Percentiles rank a stretch among this genome's conserved stretches.
Evolutionary conservation across 2,888 invertebrate species (phyloP).

Genomic region (Epinotia brunnichana): DNA sequence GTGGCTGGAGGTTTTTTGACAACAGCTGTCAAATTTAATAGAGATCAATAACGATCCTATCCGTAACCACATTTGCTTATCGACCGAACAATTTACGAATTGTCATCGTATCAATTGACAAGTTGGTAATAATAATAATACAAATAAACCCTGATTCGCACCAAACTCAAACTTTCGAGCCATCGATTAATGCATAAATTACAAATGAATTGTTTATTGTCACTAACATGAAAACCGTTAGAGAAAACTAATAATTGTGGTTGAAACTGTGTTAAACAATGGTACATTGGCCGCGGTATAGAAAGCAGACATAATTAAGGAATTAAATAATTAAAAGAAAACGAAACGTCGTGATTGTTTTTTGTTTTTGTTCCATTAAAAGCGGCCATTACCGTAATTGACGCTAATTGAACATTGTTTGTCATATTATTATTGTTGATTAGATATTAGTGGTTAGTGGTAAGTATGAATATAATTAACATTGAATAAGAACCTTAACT

Average conservation of each 20-base stretch:
- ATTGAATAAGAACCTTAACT: neutral
- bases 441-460: neutral
- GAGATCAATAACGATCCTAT: too few species aligned
- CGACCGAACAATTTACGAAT: too few species aligned
- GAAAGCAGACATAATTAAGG: slow-evolving; percentile 36
- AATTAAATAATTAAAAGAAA: slow-evolving; percentile 39
- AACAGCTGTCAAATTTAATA: too few species aligned
- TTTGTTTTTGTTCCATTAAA: slow-evolving; percentile 25
- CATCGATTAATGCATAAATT: neutral
- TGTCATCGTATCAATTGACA: too few species aligned
- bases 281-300: slow-evolving; percentile 29
- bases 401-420: slow-evolving; percentile 1
- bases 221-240: slow-evolving; percentile 25
- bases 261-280: slow-evolving; percentile 33
- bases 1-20: too few species aligned
- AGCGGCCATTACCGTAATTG: slow-evolving; percentile 20
- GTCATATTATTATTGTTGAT: neutral
- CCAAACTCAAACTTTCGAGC: neutral
- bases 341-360: slow-evolving; percentile 31
- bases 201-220: slow-evolving; percentile 13
- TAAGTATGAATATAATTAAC: neutral
- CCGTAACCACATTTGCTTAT: too few species aligned
- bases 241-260: slow-evolving; percentile 27
- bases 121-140: too few species aligned
- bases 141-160: neutral